Percentiles rank a stretch among this genome's conserved stretches.
Conservation (phyloP, 2,888 invertebrate species). For the Amphipoea lucens region DNA sequence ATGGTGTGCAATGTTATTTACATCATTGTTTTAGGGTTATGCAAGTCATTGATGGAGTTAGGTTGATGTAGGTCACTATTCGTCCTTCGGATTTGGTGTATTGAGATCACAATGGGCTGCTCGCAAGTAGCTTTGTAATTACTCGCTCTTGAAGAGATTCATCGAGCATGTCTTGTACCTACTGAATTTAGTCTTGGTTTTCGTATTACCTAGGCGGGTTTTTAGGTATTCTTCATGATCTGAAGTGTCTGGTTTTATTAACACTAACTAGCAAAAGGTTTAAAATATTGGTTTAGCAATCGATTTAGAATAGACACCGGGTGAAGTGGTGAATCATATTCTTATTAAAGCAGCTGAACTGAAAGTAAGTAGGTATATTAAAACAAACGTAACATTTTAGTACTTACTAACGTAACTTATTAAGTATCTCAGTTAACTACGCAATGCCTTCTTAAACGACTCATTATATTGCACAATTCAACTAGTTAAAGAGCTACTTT, state of each 20-base stretch:
- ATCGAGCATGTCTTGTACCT: conserved; percentile 3
- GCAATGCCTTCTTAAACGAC: conserved; percentile 52
- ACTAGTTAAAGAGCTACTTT: conserved; percentile 39
- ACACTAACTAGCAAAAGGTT: background rate
- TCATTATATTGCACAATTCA: conserved; percentile 54
- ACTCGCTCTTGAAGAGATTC: background rate
- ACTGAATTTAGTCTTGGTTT: conserved; percentile 1
- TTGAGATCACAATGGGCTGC: conserved; percentile 33
- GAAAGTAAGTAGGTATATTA: background rate
- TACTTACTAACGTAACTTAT: background rate
- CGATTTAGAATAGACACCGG: background rate
- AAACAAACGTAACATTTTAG: conserved; percentile 19
- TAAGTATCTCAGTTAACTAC: conserved; percentile 31
- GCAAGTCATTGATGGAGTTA: conserved; percentile 72
- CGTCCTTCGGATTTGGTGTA: conserved; percentile 49
- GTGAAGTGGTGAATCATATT: background rate
- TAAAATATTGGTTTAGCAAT: background rate
- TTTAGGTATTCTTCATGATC: background rate
- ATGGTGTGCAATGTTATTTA: conserved; percentile 74
- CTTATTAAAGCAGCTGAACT: conserved; percentile 17
- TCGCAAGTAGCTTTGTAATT: conserved; percentile 15
- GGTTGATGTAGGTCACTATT: conserved; percentile 61
- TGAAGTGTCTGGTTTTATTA: background rate
- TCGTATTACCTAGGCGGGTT: background rate
- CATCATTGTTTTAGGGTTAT: conserved; percentile 79